Percentiles rank a stretch among this genome's conserved stretches.
These are phyloP conservation scores for Pollicipes pollicipes DNA, from an alignment of 1,140 invertebrate species.

Conservation along the genomic window DNA sequence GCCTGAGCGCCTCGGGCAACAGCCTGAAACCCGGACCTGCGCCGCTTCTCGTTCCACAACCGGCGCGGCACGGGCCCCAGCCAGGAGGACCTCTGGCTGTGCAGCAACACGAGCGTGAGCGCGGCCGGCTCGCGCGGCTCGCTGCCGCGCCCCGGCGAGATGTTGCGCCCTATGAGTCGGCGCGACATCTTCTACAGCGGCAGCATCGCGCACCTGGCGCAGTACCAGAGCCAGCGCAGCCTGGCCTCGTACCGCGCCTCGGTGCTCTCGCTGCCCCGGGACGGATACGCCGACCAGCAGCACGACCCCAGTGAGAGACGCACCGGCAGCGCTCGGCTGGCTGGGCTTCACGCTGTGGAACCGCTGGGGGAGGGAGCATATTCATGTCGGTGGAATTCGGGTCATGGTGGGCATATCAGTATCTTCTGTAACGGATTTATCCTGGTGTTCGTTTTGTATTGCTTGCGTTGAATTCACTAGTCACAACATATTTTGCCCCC, in stretches of 20 bases:
- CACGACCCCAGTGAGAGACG: background rate
- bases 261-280: background rate
- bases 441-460: too few relatives aligned
- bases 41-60: background rate
- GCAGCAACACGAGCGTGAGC: conserved; percentile 1
- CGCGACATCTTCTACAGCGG: conserved; percentile 98
- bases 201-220: conserved; percentile 71
- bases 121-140: background rate
- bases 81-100: conserved; percentile 2
- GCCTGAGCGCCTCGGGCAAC: conserved; percentile 5
- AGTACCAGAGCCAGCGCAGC: conserved; percentile 82
- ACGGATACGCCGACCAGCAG: background rate
- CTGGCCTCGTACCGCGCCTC: conserved; percentile 69
- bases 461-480: too few relatives aligned
- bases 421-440: too few relatives aligned
- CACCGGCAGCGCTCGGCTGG: too few relatives aligned
- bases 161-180: conserved; percentile 77
- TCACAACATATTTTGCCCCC: too few relatives aligned
- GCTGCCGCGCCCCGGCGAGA: conserved; percentile 24
- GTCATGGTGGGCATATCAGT: too few relatives aligned
- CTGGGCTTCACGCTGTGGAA: too few relatives aligned
- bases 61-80: background rate
- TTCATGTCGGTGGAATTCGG: too few relatives aligned
- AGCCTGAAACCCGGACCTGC: background rate
- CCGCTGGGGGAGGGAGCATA: too few relatives aligned